Conservation (phyloP, 2,888 invertebrate species). For the Dicycla oo region DNA sequence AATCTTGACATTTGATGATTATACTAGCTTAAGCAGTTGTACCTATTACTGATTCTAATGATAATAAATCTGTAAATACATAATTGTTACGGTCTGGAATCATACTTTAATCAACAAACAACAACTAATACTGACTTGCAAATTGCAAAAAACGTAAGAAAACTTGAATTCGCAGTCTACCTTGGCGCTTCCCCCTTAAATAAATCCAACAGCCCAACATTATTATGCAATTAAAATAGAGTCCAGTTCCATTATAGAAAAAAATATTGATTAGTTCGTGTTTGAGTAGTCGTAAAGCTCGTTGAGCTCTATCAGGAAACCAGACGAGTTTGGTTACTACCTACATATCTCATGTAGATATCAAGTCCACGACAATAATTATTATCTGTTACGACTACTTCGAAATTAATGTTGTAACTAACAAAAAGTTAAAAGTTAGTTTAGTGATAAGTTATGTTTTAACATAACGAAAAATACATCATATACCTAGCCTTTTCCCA, state of each 20-base stretch:
- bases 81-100: too few relatives aligned
- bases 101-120: too few relatives aligned
- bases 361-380: constrained; percentile 51
- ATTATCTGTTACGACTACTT: constrained; percentile 41
- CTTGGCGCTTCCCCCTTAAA: too few relatives aligned
- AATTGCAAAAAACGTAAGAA: too few relatives aligned
- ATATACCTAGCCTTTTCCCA: too few relatives aligned
- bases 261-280: constrained; percentile 9
- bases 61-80: too few relatives aligned
- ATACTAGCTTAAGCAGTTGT: too few relatives aligned
- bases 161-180: too few relatives aligned
- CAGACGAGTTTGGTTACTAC: constrained; percentile 34
- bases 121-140: too few relatives aligned
- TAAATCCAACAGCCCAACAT: too few relatives aligned
- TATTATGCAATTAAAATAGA: not conserved
- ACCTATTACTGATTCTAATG: too few relatives aligned
- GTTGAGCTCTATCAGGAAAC: constrained; percentile 44
- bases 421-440: constrained; percentile 6
- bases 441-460: constrained; percentile 25
- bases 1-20: too few relatives aligned
- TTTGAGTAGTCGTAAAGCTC: constrained; percentile 20
- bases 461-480: not conserved
- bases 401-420: constrained; percentile 13
- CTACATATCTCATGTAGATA: constrained; percentile 46
- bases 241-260: not conserved